These are phyloP conservation scores for Gymnocheta viridis DNA, from an alignment of 2,888 invertebrate genomes.

Conservation along the genomic window DNA sequence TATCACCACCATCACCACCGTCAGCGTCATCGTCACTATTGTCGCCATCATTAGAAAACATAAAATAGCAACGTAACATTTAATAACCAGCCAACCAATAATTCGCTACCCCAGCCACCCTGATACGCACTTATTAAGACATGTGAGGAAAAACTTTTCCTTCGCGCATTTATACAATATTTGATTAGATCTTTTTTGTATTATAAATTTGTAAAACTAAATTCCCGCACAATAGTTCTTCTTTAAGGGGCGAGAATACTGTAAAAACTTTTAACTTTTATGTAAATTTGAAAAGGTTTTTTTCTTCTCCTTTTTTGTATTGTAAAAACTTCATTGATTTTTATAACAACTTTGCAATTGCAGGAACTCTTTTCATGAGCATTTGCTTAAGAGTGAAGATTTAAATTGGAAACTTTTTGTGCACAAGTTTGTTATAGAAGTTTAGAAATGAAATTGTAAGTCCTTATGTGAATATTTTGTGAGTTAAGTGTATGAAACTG, in stretches of 20 bases:
- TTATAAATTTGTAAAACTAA: neutral
- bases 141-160: neutral
- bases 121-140: neutral
- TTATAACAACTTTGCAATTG: neutral
- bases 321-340: conserved; percentile 10
- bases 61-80: conserved; percentile 63
- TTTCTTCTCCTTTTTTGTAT: neutral
- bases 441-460: neutral
- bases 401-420: neutral
- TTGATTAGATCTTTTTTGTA: conserved; percentile 13
- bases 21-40: conserved; percentile 12
- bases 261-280: conserved; percentile 5
- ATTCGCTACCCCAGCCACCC: neutral
- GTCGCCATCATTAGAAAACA: conserved; percentile 43
- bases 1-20: conserved; percentile 35
- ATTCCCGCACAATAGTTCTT: neutral
- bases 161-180: neutral
- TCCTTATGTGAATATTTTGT: neutral
- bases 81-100: conserved; percentile 53
- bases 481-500: neutral
- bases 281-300: conserved; percentile 2
- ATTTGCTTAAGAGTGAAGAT: neutral
- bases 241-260: neutral
- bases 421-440: neutral
- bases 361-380: neutral